A percentile compares a stretch with the other conserved stretches of the same genome.
Evolutionary conservation across 2,888 invertebrate genomes (phyloP).

Genomic region (Caenorhabditis zanzibari): DNA sequence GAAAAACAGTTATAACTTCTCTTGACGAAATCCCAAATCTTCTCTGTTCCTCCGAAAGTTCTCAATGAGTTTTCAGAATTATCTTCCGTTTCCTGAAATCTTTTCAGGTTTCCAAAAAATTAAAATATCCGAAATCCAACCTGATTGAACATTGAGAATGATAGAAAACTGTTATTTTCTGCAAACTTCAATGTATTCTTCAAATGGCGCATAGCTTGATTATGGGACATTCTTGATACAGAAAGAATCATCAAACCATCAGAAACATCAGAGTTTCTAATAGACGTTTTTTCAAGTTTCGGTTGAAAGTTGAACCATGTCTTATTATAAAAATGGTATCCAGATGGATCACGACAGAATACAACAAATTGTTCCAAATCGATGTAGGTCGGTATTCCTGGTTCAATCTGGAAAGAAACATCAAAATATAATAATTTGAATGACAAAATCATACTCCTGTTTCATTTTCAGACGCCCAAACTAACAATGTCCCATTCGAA

Average conservation of each 20-base stretch:
- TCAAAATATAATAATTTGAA: not conserved
- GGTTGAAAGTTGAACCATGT: conserved; percentile 41
- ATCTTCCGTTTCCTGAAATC: conserved; percentile 1
- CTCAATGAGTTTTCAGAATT: conserved; percentile 15
- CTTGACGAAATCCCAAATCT: conserved; percentile 8
- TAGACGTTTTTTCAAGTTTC: not conserved
- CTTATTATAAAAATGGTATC: conserved; percentile 42
- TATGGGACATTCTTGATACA: conserved; percentile 42
- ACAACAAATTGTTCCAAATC: conserved; percentile 35
- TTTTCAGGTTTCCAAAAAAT: not conserved
- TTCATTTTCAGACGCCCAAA: not conserved
- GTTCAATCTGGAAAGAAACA: conserved; percentile 35
- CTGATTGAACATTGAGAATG: conserved; percentile 50
- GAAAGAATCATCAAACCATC: conserved; percentile 22
- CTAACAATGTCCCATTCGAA: conserved; percentile 27
- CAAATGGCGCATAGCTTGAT: conserved; percentile 42
- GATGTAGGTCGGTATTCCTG: conserved; percentile 30
- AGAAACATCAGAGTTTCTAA: not conserved
- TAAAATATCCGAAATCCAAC: not conserved
- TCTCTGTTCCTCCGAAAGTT: conserved; percentile 1
- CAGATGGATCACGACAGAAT: conserved; percentile 30
- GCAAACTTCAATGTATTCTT: conserved; percentile 19
- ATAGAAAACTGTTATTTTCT: not conserved
- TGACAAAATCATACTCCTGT: not conserved
- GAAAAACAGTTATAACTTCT: not conserved